Conservation (phyloP, 2,113 vertebrate species). For the Callithrix jacchus region DNA sequence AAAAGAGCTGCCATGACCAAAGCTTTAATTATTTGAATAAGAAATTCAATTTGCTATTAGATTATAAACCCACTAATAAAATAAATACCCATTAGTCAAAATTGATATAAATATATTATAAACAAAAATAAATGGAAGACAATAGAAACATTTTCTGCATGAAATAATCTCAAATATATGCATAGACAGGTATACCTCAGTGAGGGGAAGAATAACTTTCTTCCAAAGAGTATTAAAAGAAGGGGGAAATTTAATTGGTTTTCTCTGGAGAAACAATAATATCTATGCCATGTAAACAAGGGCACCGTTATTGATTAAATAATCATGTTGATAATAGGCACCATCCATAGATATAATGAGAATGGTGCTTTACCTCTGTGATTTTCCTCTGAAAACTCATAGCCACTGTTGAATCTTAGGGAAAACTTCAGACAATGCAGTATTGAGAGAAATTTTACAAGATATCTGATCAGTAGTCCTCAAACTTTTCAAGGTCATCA, state of each 20-base stretch:
- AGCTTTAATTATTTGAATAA: no score
- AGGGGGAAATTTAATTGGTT: not conserved
- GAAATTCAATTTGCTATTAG: no score
- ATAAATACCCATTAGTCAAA: not conserved
- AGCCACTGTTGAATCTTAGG: not conserved
- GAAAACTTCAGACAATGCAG: not conserved
- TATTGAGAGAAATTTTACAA: not conserved
- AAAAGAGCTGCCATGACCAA: not conserved
- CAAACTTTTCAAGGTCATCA: not conserved
- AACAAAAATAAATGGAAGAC: not conserved
- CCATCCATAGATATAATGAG: not conserved
- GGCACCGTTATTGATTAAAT: not conserved
- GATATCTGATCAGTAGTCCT: not conserved
- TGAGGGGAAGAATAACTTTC: not conserved
- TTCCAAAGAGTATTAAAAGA: not conserved
- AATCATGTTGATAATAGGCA: not conserved
- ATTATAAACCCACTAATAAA: not conserved
- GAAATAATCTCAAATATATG: not conserved
- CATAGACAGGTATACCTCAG: not conserved
- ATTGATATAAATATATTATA: not conserved
- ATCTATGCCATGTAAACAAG: not conserved
- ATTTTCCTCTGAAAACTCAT: not conserved
- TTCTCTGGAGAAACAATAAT: not conserved
- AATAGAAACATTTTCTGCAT: not conserved
- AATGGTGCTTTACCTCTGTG: not conserved